These are phyloP conservation scores for Blastobasis lacticolella DNA, from an alignment of 2,888 invertebrate genomes.

Conservation along the genomic window DNA sequence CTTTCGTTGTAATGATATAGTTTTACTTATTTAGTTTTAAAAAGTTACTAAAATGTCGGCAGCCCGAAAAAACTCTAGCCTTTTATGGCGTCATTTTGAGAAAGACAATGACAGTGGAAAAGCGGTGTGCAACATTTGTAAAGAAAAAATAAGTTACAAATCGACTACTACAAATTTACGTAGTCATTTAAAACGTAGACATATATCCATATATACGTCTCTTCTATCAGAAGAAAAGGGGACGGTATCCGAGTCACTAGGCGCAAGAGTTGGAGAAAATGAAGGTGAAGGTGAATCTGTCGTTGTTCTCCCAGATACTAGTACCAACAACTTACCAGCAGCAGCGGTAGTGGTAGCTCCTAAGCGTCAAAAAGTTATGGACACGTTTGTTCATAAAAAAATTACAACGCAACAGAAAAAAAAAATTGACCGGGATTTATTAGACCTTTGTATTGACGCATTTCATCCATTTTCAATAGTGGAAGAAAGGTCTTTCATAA, in stretches of 20 bases:
- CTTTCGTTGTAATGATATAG: too few species aligned
- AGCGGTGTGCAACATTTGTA: neutral
- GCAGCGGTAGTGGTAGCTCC: too few species aligned
- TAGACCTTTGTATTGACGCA: constrained; percentile 6
- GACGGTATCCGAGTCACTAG: neutral
- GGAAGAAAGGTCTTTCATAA: constrained; percentile 10
- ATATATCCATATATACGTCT: neutral
- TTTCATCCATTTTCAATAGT: constrained; percentile 10
- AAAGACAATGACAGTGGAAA: neutral
- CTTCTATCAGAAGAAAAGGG: neutral
- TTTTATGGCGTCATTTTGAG: neutral
- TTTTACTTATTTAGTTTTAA: too few species aligned
- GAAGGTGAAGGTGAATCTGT: neutral
- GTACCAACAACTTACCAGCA: too few species aligned
- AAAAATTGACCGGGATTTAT: too few species aligned
- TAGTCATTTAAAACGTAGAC: neutral
- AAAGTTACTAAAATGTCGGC: too few species aligned
- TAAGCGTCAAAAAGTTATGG: neutral
- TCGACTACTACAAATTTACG: neutral
- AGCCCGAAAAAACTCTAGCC: neutral
- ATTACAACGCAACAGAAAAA: neutral
- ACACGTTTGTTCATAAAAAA: neutral
- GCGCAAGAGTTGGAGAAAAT: neutral
- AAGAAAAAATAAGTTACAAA: neutral
- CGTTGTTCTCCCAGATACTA: neutral